Evolutionary conservation across 1,140 invertebrate genomes (phyloP), one percentile per base, ranked within the genome.

Genomic region (Tribolium madens): DNA sequence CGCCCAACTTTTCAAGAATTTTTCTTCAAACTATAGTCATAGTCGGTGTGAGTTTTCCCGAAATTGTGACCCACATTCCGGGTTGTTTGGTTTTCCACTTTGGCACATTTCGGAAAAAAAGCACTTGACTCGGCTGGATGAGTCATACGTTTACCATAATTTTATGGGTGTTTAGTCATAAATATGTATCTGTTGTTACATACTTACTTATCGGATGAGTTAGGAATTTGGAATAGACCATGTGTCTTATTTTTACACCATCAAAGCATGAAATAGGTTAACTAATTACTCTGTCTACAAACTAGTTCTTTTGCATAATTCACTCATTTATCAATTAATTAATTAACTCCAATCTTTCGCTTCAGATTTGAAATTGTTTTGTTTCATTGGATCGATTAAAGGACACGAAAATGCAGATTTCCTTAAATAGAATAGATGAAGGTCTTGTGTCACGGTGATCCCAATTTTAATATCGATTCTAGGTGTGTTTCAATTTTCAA

Each of bases 111-210:
- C 3, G 10, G 3, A 26, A 26, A 64, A 26, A 64, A 64, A 64
- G 7, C 14, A 64, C 57, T 33, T n/a, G 57, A 64, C 57, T 64
- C 26, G 26, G 31, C 57, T 18, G 31, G n/a, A 64, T 64, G 57
- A 64, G 57, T 64, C 57, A 64, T 64, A 33, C 31, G 57, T 64
- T 64, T 57, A 64, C 57, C 57, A 64, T 33, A 64, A 33, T 21
- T 21, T 64, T 64, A 64, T 64, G 26, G 57, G 10, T 31, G 57
- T 64, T 57, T 64, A 64, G 57, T 64, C 57, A 64, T 64, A 64
- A 64, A 64, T 64, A 64, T 64, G 57, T 64, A 64, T 64, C 26
- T 64, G 57, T 9, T 64, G 57, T 14, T 64, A 33, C 57, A 26
- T 64, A 33, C 57, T n/a, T 33, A 64, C 57, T 64, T 64, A 31